Base-by-base conservation (phyloP, 2,888 invertebrate genomes). In the Girardia tigrina region DNA sequence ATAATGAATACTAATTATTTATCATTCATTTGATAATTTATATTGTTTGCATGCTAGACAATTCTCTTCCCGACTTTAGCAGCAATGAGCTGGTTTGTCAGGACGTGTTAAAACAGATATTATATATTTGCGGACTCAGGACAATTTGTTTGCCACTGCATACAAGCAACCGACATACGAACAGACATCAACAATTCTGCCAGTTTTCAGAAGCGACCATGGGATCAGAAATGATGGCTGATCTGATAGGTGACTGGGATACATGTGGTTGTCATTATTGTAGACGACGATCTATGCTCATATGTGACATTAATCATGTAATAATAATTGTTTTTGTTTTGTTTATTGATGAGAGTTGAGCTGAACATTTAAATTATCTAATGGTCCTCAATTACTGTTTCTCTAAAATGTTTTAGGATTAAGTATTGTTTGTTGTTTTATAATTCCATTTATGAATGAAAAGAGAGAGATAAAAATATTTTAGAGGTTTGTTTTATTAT, bases 11-110 rank as follows among this genome's bases (percentile, higher is more conserved):
- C 4, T 56, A 56, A 36, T 36, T 36, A 56, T 56, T 56, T 56
- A 56, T 56, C 56, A 56, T 56, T 56, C 23, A 23, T n/a, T 56
- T 56, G 56, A 56, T 56, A 56, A 56, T 56, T 56, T 56, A 56
- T 56, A 56, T 56, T 56, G 56, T 56, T 56, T 12, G 56, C 56
- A 56, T 56, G 56, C 56, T 56, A n/a, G n/a, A 56, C 56, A 56
- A 12, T 56, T 56, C n/a, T 56, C 56, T 56, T n/a, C 56, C 56
- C 56, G 56, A 12, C 23, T 56, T n/a, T n/a, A 20, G 4, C 23
- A 23, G n/a, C 4, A 56, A n/a, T 56, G 56, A 56, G 56, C n/a
- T 56, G 4, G 56, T 56, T 56, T 56, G 56, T 56, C 56, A 56
- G 56, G 56, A 56, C 56, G 56, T 56, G 56, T 56, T 56, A 56